Percentiles rank a stretch among this genome's conserved stretches.
Conservation (phyloP, 2,797 vertebrate genomes). For the Fundulus diaphanus region DNA sequence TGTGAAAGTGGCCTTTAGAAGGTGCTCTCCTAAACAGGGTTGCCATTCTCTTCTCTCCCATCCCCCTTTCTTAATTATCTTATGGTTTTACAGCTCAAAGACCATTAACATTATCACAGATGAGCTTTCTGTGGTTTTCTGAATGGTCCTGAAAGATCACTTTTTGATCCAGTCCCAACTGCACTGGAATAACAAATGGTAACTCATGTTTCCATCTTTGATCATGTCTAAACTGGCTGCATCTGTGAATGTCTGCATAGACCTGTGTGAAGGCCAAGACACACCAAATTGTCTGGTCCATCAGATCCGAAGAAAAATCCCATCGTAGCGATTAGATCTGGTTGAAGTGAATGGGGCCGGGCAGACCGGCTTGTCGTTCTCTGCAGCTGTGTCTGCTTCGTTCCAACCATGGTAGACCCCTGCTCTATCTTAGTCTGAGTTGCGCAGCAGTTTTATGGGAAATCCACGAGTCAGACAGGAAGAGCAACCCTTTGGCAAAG, state of each 20-base stretch:
- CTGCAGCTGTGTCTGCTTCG: too few species aligned
- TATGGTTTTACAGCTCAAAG: background rate
- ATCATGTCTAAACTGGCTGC: background rate
- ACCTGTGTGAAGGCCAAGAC: too few species aligned
- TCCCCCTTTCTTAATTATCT: background rate
- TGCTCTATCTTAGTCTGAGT: too few species aligned
- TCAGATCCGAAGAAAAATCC: too few species aligned
- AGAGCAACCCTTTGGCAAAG: too few species aligned
- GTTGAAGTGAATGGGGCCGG: too few species aligned
- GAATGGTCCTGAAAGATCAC: background rate
- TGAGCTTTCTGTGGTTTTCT: background rate
- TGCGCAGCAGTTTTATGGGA: too few species aligned
- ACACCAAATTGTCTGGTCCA: too few species aligned
- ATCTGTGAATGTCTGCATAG: background rate
- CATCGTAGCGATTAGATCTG: too few species aligned
- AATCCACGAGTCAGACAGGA: too few species aligned
- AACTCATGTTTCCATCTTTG: background rate
- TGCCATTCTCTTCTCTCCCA: background rate
- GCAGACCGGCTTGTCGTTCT: too few species aligned
- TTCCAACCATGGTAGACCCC: too few species aligned
- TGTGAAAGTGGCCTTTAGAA: background rate
- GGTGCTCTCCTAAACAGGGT: background rate
- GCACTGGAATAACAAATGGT: background rate
- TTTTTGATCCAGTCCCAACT: background rate
- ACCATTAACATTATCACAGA: background rate